Evolutionary conservation across 2,113 vertebrate species (phyloP).

Genomic region (Apeltes quadracus): DNA sequence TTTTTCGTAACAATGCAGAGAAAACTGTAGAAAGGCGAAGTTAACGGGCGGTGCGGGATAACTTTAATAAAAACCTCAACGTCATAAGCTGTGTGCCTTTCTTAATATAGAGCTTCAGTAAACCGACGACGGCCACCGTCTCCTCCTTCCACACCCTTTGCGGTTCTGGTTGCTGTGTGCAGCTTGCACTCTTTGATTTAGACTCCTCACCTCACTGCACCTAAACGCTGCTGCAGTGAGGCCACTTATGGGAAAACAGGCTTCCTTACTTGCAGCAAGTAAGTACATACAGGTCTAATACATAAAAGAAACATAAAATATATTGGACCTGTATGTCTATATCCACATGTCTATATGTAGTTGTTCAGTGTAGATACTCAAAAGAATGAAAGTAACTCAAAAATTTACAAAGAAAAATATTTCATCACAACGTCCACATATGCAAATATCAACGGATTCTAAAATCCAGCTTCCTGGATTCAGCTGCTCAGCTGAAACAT

Average conservation of each 20-base stretch:
- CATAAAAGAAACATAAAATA: no score
- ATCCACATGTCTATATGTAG: not conserved
- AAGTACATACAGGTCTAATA: not conserved
- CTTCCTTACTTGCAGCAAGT: not conserved
- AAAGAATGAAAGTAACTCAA: not conserved
- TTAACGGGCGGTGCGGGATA: conserved; percentile 19
- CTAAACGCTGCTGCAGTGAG: conserved; percentile 14
- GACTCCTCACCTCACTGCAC: conserved; percentile 34
- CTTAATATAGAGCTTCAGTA: conserved; percentile 62
- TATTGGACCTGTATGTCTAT: no score
- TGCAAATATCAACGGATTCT: not conserved
- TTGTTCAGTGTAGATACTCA: not conserved
- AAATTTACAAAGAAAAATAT: not conserved
- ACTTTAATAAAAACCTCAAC: conserved; percentile 57
- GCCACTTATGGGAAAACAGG: not conserved
- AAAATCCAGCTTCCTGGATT: not conserved
- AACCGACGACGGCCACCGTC: conserved; percentile 60
- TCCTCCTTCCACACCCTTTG: conserved; percentile 67
- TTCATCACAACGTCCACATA: not conserved
- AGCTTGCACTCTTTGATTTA: conserved; percentile 47
- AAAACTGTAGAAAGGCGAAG: not conserved
- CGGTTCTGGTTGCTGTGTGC: conserved; percentile 59
- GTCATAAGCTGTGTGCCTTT: conserved; percentile 41
- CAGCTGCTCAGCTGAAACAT: not conserved
- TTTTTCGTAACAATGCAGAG: not conserved